Percentiles rank a stretch among this genome's conserved stretches.
Conservation (phyloP, 2,113 vertebrate genomes). For the Rhinichthys klamathensis region DNA sequence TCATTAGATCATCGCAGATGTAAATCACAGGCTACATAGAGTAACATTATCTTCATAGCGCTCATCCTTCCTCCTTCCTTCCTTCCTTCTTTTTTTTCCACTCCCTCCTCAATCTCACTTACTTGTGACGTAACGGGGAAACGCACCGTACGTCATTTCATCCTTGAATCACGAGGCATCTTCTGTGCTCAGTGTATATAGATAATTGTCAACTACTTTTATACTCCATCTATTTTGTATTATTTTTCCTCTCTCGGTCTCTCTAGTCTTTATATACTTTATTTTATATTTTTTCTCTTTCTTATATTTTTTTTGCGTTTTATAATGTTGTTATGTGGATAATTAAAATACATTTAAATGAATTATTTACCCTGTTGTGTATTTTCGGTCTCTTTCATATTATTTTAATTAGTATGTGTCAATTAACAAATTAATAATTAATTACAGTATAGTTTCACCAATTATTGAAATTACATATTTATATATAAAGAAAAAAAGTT, state of each 20-base stretch:
- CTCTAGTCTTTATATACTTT: neutral
- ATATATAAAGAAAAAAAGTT: too few relatives aligned
- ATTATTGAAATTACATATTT: neutral
- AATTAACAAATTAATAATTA: too few relatives aligned
- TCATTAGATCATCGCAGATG: constrained; percentile 55
- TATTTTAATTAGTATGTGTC: neutral
- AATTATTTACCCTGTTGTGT: neutral
- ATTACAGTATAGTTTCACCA: neutral
- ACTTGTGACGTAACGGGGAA: constrained; percentile 73
- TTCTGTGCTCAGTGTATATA: neutral
- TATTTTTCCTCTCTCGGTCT: neutral
- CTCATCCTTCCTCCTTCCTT: constrained; percentile 63
- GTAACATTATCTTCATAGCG: constrained; percentile 66
- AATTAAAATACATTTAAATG: neutral
- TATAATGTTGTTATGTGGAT: neutral
- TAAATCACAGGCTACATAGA: constrained; percentile 60
- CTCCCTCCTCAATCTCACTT: constrained; percentile 67
- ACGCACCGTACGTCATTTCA: constrained; percentile 67
- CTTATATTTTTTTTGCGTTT: neutral
- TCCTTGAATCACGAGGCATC: constrained; percentile 27
- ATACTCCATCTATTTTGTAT: neutral
- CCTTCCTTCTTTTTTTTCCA: constrained; percentile 56
- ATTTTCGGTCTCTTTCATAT: neutral
- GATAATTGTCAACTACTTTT: neutral
- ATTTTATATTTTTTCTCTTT: neutral